Evolutionary conservation across 2,113 vertebrate genomes (phyloP).

Genomic region (Prionailurus viverrinus): DNA sequence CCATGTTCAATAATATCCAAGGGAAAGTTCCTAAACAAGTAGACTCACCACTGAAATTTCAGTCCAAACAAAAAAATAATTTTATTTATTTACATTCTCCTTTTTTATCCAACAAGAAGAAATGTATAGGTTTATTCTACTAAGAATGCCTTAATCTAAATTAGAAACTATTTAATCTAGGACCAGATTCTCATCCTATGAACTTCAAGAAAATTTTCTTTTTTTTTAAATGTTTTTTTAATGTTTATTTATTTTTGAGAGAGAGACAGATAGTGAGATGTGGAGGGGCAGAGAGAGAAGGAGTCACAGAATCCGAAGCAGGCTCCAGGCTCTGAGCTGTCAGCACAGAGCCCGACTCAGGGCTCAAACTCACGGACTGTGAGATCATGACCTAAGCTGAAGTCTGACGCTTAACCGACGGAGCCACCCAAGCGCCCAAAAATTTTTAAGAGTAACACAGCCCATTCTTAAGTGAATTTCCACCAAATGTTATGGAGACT

Average conservation of each 20-base stretch:
- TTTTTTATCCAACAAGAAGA: slow-evolving; percentile 46
- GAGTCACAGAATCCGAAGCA: too few relatives aligned
- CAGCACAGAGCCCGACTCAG: too few relatives aligned
- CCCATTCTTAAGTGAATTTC: background rate
- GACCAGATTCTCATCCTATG: background rate
- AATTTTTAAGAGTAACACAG: background rate
- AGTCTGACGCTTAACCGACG: too few relatives aligned
- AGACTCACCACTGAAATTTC: slow-evolving; percentile 11
- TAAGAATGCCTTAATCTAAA: background rate
- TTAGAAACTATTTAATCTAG: slow-evolving; percentile 39
- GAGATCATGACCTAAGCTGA: too few relatives aligned
- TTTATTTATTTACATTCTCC: slow-evolving; percentile 22
- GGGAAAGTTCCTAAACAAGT: slow-evolving; percentile 2
- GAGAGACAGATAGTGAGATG: too few relatives aligned
- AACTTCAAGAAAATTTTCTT: slow-evolving; percentile 31
- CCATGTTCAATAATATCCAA: background rate
- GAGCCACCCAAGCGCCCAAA: background rate
- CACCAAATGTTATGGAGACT: background rate
- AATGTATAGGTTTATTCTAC: background rate
- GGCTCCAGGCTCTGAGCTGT: too few relatives aligned
- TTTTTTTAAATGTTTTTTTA: too few relatives aligned
- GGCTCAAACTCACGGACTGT: too few relatives aligned
- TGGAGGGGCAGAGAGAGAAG: too few relatives aligned
- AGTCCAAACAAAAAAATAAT: slow-evolving; percentile 42
- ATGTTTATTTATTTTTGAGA: too few relatives aligned